Conservation (phyloP, 2,888 invertebrate species). For the Sepioteuthis lessoniana region DNA sequence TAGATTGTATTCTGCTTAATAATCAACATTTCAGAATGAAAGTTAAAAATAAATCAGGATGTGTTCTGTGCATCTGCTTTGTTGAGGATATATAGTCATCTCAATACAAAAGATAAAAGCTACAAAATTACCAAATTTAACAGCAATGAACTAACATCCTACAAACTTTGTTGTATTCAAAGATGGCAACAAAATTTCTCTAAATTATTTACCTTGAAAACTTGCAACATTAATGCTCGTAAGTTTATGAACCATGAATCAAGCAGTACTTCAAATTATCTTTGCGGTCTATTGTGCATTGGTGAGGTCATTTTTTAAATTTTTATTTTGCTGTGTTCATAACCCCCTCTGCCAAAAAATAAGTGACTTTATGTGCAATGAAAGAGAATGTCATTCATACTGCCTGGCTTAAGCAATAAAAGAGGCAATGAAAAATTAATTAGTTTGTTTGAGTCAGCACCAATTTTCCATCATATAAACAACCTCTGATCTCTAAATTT, state of each 20-base stretch:
- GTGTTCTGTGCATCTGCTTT: not conserved
- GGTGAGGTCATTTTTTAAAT: not conserved
- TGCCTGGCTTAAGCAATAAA: not conserved
- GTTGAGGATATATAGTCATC: not conserved
- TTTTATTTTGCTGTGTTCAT: not conserved
- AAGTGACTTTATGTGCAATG: not conserved
- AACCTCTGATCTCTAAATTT: not conserved
- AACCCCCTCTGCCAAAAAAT: not conserved
- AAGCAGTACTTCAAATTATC: not conserved
- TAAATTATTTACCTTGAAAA: not conserved
- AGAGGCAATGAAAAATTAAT: not conserved
- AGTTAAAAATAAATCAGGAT: not conserved
- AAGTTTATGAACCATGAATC: not conserved
- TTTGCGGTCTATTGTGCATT: not conserved
- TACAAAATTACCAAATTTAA: not conserved
- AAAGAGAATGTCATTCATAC: not conserved
- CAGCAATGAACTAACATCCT: not conserved
- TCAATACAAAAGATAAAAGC: not conserved
- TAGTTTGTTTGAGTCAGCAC: not conserved
- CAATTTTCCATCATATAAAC: not conserved
- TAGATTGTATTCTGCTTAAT: too few relatives aligned
- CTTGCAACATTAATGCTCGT: not conserved
- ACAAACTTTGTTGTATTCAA: not conserved
- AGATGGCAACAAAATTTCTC: not conserved
- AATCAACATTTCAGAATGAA: not conserved